Base-by-base conservation (phyloP, 2,113 vertebrate genomes). In the Indicator indicator region DNA sequence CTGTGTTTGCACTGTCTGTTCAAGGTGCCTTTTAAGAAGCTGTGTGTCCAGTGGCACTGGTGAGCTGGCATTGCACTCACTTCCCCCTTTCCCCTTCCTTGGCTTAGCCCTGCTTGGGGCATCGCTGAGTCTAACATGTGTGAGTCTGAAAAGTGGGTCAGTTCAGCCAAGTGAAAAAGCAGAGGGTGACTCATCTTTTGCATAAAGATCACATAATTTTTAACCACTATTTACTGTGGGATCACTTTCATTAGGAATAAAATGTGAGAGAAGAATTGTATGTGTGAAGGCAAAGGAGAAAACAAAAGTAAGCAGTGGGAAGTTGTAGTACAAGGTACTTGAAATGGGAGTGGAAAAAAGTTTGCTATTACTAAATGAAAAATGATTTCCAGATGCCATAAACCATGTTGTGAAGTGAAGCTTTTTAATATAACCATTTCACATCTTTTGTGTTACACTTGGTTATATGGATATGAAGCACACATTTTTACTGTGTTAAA, bases 351-450 rank as follows among this genome's bases (percentile, higher is more conserved):
- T 44, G 77, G 17, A 16, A 63, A 72, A 88, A 82, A 82, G 38
- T 7, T 80, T 88, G 58, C 84, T 97, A 90, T 97, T 94, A 55
- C 60, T 93, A 86, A 75, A 85, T 50, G 42, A 59, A 54, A 93
- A 91, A 88, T 77, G 33, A 86, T 58, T 92, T 94, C 80, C 86
- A 94, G 94, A 94, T 97, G 84, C 68, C 40, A 73, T 64, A 91
- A 93, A 60, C 63, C 1, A 6, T 19, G 44, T 72, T 83, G 59
- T 87, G 73, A 97, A 91, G 79, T 82, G 71, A 95, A 94, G 56
- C 40, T 92, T 91, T 91, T 93, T 84, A 81, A 83, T 89, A 38
- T 38, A 91, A 89, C 88, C 48, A 48, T 79, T 54, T 58, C 71
- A 67, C 30, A 64, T 93, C 79, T 93, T 94, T 75, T 76, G 23